Evolutionary conservation across 2,797 vertebrate genomes (phyloP).

Genomic region (Hephaestus fuliginosus): DNA sequence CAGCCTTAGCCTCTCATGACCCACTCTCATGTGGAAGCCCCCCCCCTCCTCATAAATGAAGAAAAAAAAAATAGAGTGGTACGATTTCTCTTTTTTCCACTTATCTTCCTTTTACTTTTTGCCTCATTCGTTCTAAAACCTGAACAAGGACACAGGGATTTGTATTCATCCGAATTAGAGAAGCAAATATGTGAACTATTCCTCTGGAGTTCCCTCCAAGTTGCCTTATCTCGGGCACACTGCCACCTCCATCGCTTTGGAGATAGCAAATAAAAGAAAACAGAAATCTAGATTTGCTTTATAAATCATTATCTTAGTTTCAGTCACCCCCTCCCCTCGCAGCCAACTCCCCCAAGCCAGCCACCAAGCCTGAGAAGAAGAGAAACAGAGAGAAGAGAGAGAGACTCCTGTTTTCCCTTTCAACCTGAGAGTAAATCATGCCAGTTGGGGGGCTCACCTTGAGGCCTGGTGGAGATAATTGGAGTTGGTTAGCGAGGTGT

Average conservation of each 20-base stretch:
- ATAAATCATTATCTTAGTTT: slow-evolving; percentile 82
- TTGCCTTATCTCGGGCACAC: slow-evolving; percentile 67
- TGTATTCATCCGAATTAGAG: slow-evolving; percentile 63
- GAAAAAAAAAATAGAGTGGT: slow-evolving; percentile 38
- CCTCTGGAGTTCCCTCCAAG: slow-evolving; percentile 67
- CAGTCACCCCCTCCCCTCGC: slow-evolving; percentile 45
- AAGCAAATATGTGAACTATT: slow-evolving; percentile 76
- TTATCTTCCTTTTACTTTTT: slow-evolving; percentile 70
- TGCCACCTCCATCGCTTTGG: slow-evolving; percentile 65
- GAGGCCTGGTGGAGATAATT: slow-evolving; percentile 87
- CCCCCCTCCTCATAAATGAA: slow-evolving; percentile 62
- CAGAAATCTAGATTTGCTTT: slow-evolving; percentile 70
- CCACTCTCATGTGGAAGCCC: slow-evolving; percentile 77
- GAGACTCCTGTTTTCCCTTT: slow-evolving; percentile 81
- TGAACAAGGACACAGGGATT: slow-evolving; percentile 68
- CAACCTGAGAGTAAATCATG: slow-evolving; percentile 87
- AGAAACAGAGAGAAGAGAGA: slow-evolving; percentile 56
- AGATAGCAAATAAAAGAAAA: slow-evolving; percentile 75
- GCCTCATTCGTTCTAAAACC: slow-evolving; percentile 71
- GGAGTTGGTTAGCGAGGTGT: slow-evolving; percentile 85
- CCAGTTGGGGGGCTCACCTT: slow-evolving; percentile 84
- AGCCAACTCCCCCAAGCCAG: slow-evolving; percentile 66
- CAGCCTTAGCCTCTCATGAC: slow-evolving; percentile 83
- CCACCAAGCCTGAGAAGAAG: slow-evolving; percentile 67
- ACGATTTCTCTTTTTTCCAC: slow-evolving; percentile 64